Evolutionary conservation across 2,113 vertebrate genomes (phyloP), one percentile per base, ranked within the genome.

Genomic region (Perognathus longimembris): DNA sequence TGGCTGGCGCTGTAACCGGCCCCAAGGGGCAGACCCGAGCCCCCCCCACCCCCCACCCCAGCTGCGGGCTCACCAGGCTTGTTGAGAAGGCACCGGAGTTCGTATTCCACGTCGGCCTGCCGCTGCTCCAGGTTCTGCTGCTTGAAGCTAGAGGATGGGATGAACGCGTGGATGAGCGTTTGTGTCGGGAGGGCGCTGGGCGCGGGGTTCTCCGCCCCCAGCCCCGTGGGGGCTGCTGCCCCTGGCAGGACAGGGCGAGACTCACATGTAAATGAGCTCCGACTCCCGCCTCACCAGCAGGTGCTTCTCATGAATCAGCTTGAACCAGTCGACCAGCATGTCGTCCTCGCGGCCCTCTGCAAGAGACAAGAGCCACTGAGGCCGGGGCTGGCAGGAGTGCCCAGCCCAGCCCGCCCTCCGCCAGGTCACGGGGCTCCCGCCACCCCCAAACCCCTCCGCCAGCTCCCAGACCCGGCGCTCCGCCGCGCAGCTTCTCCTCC

Each of bases 261-360:
- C 99, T 99, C 96, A 99, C 99, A 99, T 97, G 18, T 99, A 98
- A 94, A 99, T 98, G 87, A 99, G 98, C 95, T 99, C 99, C 0
- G 98, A 98, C 42, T 99, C 99, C 0, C 98, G 98, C 71, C 98
- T 97, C 92, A 99, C 98, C 92, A 99, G 97, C 96, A 98, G 93
- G 54, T 99, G 98, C 88, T 99, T 99, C 97, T 99, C 98, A 0
- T 99, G 98, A 96, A 99, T 98, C 8, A 99, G 98, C 93, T 95
- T 98, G 96, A 99, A 99, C 99, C 99, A 99, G 90, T 99, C 98
- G 57, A 98, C 98, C 73, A 99, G 97, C 96, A 99, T 97, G 80
- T 97, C 95, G 3, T 99, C 99, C 90, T 99, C 98, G 3, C 98
- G 98, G 94, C 97, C 96, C 81, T 98, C 99, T 99, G 97, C 76